Conservation (phyloP, 2,888 invertebrate genomes). For the Ceriagrion tenellum region DNA sequence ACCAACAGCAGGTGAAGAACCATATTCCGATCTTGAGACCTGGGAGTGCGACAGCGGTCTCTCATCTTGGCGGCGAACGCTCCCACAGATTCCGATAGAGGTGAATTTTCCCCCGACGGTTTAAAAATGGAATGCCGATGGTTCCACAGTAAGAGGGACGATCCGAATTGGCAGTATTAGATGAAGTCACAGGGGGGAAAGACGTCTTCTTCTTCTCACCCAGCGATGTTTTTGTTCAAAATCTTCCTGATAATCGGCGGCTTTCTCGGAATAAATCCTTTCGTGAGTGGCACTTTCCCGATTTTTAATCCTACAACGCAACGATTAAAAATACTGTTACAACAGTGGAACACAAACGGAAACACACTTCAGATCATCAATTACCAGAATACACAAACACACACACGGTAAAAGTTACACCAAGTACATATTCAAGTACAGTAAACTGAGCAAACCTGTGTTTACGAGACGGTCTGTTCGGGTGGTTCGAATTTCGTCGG, state of each 20-base stretch:
- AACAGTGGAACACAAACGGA: background rate
- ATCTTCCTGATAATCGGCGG: background rate
- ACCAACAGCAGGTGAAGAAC: slow-evolving; percentile 16
- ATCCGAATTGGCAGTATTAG: background rate
- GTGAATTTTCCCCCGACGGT: background rate
- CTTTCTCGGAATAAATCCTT: background rate
- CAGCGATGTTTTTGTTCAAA: background rate
- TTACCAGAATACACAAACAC: background rate
- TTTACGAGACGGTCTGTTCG: background rate
- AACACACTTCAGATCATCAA: background rate
- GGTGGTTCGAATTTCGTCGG: background rate
- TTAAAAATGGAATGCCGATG: background rate
- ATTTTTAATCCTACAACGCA: background rate
- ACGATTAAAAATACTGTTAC: background rate
- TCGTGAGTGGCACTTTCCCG: background rate
- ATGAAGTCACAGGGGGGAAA: background rate
- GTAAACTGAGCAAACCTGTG: background rate
- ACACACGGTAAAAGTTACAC: background rate
- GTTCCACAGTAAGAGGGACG: background rate
- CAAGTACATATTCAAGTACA: background rate
- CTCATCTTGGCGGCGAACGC: slow-evolving; percentile 59
- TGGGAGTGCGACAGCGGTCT: background rate
- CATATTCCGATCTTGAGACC: background rate
- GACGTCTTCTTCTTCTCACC: background rate
- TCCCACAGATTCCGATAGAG: slow-evolving; percentile 43